Conservation (phyloP, 2,888 invertebrate species). For the Ctenicera cuprea region DNA sequence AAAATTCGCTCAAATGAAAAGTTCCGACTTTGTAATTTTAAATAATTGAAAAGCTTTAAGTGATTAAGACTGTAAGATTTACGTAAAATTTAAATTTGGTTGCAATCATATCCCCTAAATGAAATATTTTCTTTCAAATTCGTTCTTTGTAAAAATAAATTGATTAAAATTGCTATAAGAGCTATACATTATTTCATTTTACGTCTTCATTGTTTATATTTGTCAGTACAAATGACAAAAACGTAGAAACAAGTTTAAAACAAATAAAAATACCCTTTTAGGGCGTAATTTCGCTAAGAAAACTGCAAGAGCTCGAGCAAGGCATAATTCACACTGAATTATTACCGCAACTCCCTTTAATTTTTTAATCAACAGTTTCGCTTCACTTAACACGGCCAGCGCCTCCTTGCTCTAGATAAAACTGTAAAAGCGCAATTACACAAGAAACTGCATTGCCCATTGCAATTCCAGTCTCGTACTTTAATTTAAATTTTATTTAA, state of each 20-base stretch:
- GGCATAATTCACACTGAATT: constrained; percentile 12
- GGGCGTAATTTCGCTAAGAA: not conserved
- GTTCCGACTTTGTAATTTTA: not conserved
- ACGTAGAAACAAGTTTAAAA: not conserved
- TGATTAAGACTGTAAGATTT: too few species aligned
- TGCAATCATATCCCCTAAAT: too few species aligned
- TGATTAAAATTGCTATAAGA: not conserved
- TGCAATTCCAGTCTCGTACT: not conserved
- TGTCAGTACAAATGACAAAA: not conserved
- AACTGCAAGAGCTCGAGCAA: not conserved
- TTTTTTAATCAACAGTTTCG: constrained; percentile 27
- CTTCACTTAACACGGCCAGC: constrained; percentile 1
- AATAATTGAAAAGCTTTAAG: too few species aligned
- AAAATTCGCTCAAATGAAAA: not conserved
- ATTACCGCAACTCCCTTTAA: constrained; percentile 26
- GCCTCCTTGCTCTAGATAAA: constrained; percentile 10
- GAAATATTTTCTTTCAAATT: too few species aligned
- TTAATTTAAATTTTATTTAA: constrained; percentile 17
- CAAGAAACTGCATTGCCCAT: constrained; percentile 1
- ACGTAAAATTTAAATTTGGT: too few species aligned
- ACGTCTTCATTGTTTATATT: not conserved
- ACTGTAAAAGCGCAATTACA: constrained; percentile 18
- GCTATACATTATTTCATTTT: not conserved
- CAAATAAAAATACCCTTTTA: not conserved
- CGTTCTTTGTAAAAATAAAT: not conserved